Evolutionary conservation across 2,888 invertebrate genomes (phyloP).

Genomic region (Trilocha varians): DNA sequence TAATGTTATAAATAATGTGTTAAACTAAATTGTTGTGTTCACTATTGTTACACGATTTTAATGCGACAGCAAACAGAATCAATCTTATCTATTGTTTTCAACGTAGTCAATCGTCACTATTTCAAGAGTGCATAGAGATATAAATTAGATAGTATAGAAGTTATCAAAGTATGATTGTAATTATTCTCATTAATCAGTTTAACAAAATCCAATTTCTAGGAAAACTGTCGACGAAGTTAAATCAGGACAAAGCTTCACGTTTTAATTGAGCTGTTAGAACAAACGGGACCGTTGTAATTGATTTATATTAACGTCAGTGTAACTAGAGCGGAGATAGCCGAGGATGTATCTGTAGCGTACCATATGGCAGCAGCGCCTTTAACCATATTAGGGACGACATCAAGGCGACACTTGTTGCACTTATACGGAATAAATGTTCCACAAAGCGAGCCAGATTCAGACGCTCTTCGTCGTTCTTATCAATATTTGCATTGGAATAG

Average conservation of each 20-base stretch:
- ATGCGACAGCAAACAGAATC: conserved; percentile 28
- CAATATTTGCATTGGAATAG: conserved; percentile 33
- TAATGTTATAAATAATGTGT: conserved; percentile 38
- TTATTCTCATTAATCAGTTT: too few relatives aligned
- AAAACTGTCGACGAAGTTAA: too few relatives aligned
- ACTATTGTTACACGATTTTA: conserved; percentile 19
- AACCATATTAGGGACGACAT: conserved; percentile 62
- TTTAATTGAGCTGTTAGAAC: conserved; percentile 10
- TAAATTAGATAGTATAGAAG: not conserved
- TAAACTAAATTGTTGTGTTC: conserved; percentile 32
- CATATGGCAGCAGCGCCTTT: conserved; percentile 62
- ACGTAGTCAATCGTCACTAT: too few relatives aligned
- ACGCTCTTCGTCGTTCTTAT: conserved; percentile 34
- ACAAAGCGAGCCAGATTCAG: conserved; percentile 44
- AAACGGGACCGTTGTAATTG: conserved; percentile 32
- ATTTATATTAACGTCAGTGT: conserved; percentile 28
- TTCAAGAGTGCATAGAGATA: not conserved
- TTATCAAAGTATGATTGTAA: too few relatives aligned
- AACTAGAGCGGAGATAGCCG: conserved; percentile 39
- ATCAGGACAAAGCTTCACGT: conserved; percentile 20
- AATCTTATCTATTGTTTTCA: conserved; percentile 18
- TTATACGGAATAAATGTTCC: conserved; percentile 67
- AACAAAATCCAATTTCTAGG: too few relatives aligned
- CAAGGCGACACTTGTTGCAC: conserved; percentile 73
- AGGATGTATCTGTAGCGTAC: conserved; percentile 58